Percentiles rank a stretch among this genome's conserved stretches.
Evolutionary conservation across 2,888 invertebrate genomes (phyloP).

Genomic region (Luperina testacea): DNA sequence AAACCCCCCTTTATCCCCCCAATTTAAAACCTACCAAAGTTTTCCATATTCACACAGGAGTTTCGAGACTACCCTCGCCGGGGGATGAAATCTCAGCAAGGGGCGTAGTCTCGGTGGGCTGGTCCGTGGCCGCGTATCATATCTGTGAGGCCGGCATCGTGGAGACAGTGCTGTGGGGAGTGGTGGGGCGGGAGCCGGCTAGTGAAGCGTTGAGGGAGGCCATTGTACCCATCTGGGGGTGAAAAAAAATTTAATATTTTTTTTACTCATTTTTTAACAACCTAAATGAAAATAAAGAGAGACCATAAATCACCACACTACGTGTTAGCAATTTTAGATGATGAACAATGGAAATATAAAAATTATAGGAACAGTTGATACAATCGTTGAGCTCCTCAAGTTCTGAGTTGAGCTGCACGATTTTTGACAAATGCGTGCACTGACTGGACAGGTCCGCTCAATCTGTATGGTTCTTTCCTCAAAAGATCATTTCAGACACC

Average conservation of each 20-base stretch:
- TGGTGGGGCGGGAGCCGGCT: constrained; percentile 96
- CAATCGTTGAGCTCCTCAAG: too few species aligned
- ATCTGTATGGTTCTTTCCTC: too few species aligned
- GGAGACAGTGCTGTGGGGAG: constrained; percentile 97
- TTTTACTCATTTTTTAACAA: too few species aligned
- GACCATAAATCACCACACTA: too few species aligned
- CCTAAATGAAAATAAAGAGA: not conserved
- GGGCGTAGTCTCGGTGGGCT: constrained; percentile 56
- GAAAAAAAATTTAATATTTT: not conserved
- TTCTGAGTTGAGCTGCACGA: too few species aligned
- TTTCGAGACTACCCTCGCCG: constrained; percentile 69
- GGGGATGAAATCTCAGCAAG: constrained; percentile 50
- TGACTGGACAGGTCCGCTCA: too few species aligned
- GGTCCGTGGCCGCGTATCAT: constrained; percentile 76
- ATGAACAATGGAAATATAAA: too few species aligned
- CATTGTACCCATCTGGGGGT: constrained; percentile 96
- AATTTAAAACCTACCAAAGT: constrained; percentile 1
- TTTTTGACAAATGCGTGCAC: too few species aligned
- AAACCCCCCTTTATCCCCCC: not conserved
- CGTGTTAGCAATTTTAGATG: too few species aligned
- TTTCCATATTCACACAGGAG: constrained; percentile 68
- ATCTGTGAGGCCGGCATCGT: constrained; percentile 94
- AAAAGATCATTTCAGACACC: too few species aligned
- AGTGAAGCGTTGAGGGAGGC: constrained; percentile 96
- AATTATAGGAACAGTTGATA: too few species aligned